A percentile compares a stretch with the other conserved stretches of the same genome.
Conservation (phyloP, 1,140 invertebrate species). For the Pectinophora gossypiella region DNA sequence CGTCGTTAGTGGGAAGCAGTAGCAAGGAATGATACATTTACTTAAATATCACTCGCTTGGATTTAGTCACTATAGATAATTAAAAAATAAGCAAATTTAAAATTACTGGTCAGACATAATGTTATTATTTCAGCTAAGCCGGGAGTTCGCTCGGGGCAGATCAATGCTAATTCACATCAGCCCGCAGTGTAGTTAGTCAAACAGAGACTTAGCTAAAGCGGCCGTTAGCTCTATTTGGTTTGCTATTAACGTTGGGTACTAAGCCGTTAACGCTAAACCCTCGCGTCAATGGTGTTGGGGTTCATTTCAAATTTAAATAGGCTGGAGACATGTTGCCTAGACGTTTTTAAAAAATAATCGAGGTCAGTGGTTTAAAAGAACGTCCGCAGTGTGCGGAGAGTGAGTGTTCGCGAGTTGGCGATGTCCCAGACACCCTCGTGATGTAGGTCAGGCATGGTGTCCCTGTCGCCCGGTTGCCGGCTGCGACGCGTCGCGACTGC, state of each 20-base stretch:
- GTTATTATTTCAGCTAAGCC: too few species aligned
- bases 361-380: not conserved
- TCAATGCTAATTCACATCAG: not conserved
- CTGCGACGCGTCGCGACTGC: too few species aligned
- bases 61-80: too few species aligned
- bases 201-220: not conserved
- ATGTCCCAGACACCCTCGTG: constrained; percentile 47
- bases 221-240: not conserved
- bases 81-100: too few species aligned
- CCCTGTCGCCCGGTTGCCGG: too few species aligned
- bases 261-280: not conserved
- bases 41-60: too few species aligned
- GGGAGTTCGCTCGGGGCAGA: too few species aligned
- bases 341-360: not conserved
- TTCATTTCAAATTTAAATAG: not conserved
- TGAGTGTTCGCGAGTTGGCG: constrained; percentile 33
- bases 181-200: too few species aligned
- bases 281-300: too few species aligned
- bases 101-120: too few species aligned
- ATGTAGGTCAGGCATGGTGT: constrained; percentile 60
- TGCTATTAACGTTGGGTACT: not conserved
- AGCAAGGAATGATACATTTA: too few species aligned
- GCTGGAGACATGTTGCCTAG: not conserved
- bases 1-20: too few species aligned
- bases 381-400: not conserved